Evolutionary conservation across 2,113 vertebrate species (phyloP).

Genomic region (Upupa epops): DNA sequence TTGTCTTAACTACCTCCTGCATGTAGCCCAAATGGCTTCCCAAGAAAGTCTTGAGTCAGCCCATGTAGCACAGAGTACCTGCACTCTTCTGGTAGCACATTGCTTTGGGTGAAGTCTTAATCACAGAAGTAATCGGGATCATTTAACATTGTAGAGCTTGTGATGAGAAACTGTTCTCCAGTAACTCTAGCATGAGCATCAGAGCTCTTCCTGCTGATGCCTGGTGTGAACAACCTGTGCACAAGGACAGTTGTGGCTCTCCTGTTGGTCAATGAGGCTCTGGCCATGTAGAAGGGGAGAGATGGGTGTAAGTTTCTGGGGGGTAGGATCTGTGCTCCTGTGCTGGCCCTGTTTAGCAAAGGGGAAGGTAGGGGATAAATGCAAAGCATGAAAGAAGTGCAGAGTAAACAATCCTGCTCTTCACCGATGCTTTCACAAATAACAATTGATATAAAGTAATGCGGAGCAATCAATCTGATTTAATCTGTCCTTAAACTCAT

Average conservation of each 20-base stretch:
- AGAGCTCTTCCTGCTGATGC: neutral
- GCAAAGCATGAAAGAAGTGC: neutral
- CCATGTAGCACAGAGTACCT: neutral
- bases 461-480: slow-evolving; percentile 5
- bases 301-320: neutral
- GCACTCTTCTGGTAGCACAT: neutral
- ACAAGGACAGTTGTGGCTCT: neutral
- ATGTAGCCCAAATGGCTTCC: neutral
- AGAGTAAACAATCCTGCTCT: neutral
- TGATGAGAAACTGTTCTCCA: neutral
- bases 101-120: neutral
- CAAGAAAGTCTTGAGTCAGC: neutral
- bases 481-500: slow-evolving; percentile 27
- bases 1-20: neutral
- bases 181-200: rapidly evolving
- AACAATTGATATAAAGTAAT: neutral
- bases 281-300: neutral
- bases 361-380: neutral
- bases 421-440: neutral
- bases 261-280: neutral
- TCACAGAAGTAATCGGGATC: neutral
- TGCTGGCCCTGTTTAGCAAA: neutral
- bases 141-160: neutral
- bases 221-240: neutral
- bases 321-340: neutral